These are phyloP conservation scores for Lordiphosa stackelbergi DNA, from an alignment of 1,140 invertebrate genomes.

Conservation along the genomic window DNA sequence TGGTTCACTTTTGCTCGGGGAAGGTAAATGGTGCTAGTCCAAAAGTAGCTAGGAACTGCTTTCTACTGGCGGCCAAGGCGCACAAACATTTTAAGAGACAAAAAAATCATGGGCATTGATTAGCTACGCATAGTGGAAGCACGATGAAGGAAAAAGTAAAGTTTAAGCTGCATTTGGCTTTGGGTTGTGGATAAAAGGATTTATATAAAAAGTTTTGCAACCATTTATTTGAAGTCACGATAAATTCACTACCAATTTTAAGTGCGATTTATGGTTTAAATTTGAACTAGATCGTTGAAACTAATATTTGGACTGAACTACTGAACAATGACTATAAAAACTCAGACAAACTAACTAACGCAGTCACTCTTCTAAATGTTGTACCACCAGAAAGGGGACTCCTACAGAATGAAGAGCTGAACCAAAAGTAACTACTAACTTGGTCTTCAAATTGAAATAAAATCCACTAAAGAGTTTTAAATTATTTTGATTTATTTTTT, in stretches of 20 bases:
- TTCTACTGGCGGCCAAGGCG: neutral
- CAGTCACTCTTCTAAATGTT: no score
- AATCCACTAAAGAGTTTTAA: no score
- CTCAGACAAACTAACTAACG: no score
- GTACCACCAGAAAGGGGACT: no score
- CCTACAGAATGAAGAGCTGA: no score
- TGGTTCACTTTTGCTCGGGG: slow-evolving; percentile 22
- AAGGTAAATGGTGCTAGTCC: slow-evolving; percentile 15
- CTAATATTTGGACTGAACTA: no score
- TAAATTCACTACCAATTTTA: slow-evolving; percentile 14
- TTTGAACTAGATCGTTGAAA: no score
- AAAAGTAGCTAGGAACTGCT: slow-evolving; percentile 41
- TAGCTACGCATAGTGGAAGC: slow-evolving; percentile 36
- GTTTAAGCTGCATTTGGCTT: slow-evolving; percentile 3
- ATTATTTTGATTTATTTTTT: no score
- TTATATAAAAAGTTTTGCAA: neutral
- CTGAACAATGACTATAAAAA: no score
- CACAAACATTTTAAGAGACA: slow-evolving; percentile 4
- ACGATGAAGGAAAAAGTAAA: slow-evolving; percentile 10
- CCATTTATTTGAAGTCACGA: neutral
- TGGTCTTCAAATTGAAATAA: no score
- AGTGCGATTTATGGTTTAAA: neutral
- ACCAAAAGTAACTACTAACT: no score
- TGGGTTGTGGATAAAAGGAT: neutral
- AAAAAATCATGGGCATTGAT: slow-evolving; percentile 51